These are phyloP conservation scores for Coenonympha glycerion DNA, from an alignment of 2,888 invertebrate genomes.

Conservation along the genomic window DNA sequence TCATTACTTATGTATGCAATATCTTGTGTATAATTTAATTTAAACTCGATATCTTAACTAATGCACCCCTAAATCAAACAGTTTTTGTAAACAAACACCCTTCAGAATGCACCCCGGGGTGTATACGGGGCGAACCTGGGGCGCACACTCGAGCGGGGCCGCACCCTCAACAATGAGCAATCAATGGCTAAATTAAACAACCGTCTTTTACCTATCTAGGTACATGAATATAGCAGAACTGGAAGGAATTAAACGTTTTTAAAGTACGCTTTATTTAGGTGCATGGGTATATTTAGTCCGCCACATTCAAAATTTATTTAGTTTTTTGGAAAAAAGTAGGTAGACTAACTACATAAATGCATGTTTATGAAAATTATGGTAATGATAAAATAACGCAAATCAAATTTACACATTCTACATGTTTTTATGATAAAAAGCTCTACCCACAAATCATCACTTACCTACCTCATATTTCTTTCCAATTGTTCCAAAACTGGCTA, in stretches of 20 bases:
- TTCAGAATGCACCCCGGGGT: conserved; percentile 48
- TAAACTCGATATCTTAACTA: conserved; percentile 46
- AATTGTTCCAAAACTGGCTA: too few relatives aligned
- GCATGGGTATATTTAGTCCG: too few relatives aligned
- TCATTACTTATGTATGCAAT: conserved; percentile 18
- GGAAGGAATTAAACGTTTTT: not conserved
- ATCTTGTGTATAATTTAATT: conserved; percentile 36
- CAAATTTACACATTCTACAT: too few relatives aligned
- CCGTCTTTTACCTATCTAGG: conserved; percentile 40
- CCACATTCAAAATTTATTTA: too few relatives aligned
- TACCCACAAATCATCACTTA: too few relatives aligned
- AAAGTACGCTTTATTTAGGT: too few relatives aligned
- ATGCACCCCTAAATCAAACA: conserved; percentile 58
- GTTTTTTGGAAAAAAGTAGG: too few relatives aligned
- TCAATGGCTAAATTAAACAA: conserved; percentile 73
- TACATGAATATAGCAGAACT: conserved; percentile 11
- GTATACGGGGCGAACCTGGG: not conserved
- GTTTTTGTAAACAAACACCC: conserved; percentile 43
- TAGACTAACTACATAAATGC: too few relatives aligned
- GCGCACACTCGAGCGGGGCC: conserved; percentile 41
- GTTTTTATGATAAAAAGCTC: too few relatives aligned
- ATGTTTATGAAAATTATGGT: too few relatives aligned
- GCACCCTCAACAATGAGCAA: conserved; percentile 67
- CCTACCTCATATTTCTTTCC: too few relatives aligned
- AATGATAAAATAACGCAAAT: too few relatives aligned